Percentiles rank a stretch among this genome's conserved stretches.
Conservation (phyloP, 2,888 invertebrate genomes). For the Ceriagrion tenellum region DNA sequence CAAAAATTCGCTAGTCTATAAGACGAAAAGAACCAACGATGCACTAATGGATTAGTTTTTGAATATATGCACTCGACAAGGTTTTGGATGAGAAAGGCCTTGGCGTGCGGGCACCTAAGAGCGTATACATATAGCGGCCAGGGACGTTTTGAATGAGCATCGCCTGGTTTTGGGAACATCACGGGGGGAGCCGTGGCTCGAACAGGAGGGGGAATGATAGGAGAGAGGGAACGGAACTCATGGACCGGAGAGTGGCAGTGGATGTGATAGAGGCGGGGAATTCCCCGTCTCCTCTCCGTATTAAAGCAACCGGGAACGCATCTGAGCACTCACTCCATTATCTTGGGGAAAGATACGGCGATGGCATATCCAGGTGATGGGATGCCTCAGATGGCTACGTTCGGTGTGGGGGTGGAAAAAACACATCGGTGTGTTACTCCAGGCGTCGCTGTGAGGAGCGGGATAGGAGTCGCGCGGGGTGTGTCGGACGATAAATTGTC, state of each 20-base stretch:
- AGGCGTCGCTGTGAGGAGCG: neutral
- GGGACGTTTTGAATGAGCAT: neutral
- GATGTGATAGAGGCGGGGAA: neutral
- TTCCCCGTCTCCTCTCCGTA: neutral
- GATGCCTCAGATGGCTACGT: constrained; percentile 13
- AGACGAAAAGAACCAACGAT: too few relatives aligned
- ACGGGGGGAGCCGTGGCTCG: neutral
- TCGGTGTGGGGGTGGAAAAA: neutral
- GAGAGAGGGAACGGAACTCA: neutral
- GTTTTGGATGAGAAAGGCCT: neutral
- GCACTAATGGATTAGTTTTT: neutral
- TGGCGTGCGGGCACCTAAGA: neutral
- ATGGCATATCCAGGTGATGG: neutral
- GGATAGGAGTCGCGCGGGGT: neutral
- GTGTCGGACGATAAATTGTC: neutral
- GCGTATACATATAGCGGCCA: neutral
- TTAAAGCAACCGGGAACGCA: neutral
- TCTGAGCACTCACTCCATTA: constrained; percentile 39
- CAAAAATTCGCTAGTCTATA: too few relatives aligned
- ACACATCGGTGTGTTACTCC: neutral
- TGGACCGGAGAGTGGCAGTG: neutral
- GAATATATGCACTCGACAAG: neutral
- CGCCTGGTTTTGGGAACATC: neutral
- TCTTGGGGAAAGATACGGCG: neutral
- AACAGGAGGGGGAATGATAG: neutral